Conservation (phyloP, 2,113 vertebrate genomes). For the Illadopsis cleaveri region DNA sequence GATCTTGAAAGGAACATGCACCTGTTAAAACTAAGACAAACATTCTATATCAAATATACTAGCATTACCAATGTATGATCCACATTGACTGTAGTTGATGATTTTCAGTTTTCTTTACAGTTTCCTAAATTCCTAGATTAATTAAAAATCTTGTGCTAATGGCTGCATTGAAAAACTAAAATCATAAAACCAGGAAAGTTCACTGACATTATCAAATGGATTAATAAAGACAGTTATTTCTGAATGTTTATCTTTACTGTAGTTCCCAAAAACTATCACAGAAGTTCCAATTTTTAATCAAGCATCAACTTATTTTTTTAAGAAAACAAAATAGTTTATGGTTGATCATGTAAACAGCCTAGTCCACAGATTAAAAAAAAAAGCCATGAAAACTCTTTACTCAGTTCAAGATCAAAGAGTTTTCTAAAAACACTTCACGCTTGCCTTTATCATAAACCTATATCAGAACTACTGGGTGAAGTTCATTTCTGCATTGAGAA, state of each 20-base stretch:
- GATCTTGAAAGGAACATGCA: background rate
- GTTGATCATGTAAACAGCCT: background rate
- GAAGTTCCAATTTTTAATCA: background rate
- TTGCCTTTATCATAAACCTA: background rate
- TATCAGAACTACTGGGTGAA: background rate
- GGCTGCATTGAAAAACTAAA: background rate
- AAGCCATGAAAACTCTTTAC: background rate
- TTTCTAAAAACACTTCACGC: background rate
- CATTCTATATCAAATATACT: background rate
- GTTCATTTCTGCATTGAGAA: background rate
- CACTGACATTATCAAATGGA: background rate
- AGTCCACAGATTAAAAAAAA: background rate
- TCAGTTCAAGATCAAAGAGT: background rate
- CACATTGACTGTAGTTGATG: rapidly evolving
- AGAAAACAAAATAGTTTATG: background rate
- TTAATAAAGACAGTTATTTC: background rate
- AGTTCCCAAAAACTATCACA: background rate
- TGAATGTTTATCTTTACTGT: background rate
- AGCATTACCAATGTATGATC: background rate
- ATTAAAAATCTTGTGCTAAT: background rate
- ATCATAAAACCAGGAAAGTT: background rate
- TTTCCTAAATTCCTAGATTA: background rate
- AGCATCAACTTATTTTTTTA: background rate
- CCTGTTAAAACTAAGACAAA: background rate
- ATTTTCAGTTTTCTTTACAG: background rate